A percentile compares a stretch with the other conserved stretches of the same genome.
phyloP scores from a whole-genome alignment of 2,797 vertebrate genomes.

The Argyrosomus regius region DNA sequence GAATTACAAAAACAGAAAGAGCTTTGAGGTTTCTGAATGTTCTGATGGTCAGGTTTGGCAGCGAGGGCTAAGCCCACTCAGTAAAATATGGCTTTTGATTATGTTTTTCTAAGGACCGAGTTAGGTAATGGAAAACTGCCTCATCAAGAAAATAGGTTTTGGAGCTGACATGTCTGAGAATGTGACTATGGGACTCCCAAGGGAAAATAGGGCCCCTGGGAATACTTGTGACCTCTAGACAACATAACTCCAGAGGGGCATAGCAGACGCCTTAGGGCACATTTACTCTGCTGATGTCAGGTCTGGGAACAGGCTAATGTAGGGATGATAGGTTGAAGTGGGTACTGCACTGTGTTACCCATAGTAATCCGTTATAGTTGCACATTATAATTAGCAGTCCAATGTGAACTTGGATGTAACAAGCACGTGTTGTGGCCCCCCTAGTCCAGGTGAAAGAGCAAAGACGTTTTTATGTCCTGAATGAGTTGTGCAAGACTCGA shows the following conservation, averaged over 20 bases:
- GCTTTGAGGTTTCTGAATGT: neutral
- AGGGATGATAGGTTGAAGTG: constrained; percentile 24
- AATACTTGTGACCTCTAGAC: constrained; percentile 67
- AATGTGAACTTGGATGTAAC: constrained; percentile 28
- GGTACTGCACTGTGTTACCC: constrained; percentile 15
- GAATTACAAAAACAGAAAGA: neutral
- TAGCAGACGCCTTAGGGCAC: constrained; percentile 42
- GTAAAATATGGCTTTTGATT: constrained; percentile 43
- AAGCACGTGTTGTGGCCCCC: constrained; percentile 9
- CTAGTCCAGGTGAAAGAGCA: constrained; percentile 27
- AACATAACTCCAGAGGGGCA: constrained; percentile 51
- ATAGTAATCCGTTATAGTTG: neutral
- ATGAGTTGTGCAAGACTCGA: neutral
- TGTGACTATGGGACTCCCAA: constrained; percentile 45
- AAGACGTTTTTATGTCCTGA: constrained; percentile 13
- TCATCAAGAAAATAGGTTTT: constrained; percentile 50
- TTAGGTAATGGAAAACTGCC: constrained; percentile 66
- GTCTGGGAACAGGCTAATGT: constrained; percentile 69
- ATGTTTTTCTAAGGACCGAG: constrained; percentile 44
- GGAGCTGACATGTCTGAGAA: constrained; percentile 75
- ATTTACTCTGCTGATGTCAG: constrained; percentile 55
- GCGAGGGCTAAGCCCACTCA: neutral
- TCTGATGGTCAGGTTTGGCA: constrained; percentile 25
- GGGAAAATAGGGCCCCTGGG: constrained; percentile 68
- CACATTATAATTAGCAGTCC: constrained; percentile 22